Conservation (phyloP, 64 coral and sea anemone species). For the Stichodactyla helianthus region DNA sequence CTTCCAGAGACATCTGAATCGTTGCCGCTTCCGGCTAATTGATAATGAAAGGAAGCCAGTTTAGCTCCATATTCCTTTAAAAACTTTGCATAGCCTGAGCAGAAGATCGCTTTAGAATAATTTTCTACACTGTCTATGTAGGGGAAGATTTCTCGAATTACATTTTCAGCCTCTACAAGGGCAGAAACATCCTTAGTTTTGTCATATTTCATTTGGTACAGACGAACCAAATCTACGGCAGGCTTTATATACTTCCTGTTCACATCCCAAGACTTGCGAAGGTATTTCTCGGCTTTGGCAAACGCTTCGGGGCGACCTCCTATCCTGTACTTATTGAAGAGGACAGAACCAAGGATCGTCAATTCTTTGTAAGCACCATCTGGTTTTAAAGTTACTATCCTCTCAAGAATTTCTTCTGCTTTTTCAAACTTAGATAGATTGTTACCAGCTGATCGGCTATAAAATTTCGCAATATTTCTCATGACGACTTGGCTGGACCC, state of each 20-base stretch:
- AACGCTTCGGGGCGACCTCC: neutral
- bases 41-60: neutral
- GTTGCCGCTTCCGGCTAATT: neutral
- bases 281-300: neutral
- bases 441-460: neutral
- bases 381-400: neutral
- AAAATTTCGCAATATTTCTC: conserved; percentile 1
- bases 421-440: neutral
- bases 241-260: neutral
- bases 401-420: neutral
- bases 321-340: neutral
- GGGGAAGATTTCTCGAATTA: neutral
- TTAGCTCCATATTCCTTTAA: neutral
- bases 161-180: neutral
- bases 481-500: neutral
- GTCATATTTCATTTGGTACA: conserved; percentile 3
- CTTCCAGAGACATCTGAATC: neutral
- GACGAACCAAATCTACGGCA: neutral
- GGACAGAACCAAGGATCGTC: neutral
- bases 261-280: neutral
- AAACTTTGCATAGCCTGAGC: neutral
- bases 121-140: neutral
- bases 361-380: neutral
- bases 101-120: neutral
- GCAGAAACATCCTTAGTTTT: neutral